These are phyloP conservation scores for Trematomus bernacchii DNA, from an alignment of 2,797 vertebrate genomes.

Conservation along the genomic window DNA sequence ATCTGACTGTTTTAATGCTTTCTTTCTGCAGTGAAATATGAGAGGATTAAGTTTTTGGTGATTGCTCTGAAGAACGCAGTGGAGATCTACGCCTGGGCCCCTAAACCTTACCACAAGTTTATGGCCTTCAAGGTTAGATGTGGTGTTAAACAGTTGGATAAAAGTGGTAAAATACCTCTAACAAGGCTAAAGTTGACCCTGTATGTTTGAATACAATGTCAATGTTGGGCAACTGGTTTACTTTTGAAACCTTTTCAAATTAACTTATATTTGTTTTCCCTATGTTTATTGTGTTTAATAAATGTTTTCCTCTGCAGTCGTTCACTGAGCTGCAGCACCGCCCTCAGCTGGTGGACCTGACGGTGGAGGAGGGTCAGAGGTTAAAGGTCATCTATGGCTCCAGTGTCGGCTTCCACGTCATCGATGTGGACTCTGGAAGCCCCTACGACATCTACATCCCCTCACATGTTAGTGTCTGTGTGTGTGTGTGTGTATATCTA, in stretches of 20 bases:
- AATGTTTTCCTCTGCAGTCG: slow-evolving; percentile 82
- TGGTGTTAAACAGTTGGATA: not conserved
- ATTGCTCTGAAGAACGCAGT: slow-evolving; percentile 98
- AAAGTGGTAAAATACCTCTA: not conserved
- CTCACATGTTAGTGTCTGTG: slow-evolving; percentile 85
- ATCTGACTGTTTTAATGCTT: slow-evolving; percentile 3
- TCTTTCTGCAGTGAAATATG: slow-evolving; percentile 92
- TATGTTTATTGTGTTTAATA: not conserved
- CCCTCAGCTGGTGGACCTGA: slow-evolving; percentile 96
- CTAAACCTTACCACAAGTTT: slow-evolving; percentile 99
- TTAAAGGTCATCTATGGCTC: slow-evolving; percentile 99
- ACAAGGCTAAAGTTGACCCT: not conserved
- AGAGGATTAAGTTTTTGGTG: slow-evolving; percentile 99
- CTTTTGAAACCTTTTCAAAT: too few relatives aligned
- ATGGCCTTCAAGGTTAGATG: slow-evolving; percentile 98
- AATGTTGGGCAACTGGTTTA: too few relatives aligned
- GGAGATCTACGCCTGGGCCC: slow-evolving; percentile 99
- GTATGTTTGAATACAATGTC: too few relatives aligned
- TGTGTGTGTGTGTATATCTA: not conserved
- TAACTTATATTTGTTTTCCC: too few relatives aligned
- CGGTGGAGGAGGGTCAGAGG: slow-evolving; percentile 98
- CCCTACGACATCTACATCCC: slow-evolving; percentile 99
- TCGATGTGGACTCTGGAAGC: slow-evolving; percentile 98
- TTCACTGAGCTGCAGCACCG: slow-evolving; percentile 98
- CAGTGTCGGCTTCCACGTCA: slow-evolving; percentile 97